phyloP scores from a whole-genome alignment of 2,113 vertebrate genomes.

The Catagonus wagneri region DNA sequence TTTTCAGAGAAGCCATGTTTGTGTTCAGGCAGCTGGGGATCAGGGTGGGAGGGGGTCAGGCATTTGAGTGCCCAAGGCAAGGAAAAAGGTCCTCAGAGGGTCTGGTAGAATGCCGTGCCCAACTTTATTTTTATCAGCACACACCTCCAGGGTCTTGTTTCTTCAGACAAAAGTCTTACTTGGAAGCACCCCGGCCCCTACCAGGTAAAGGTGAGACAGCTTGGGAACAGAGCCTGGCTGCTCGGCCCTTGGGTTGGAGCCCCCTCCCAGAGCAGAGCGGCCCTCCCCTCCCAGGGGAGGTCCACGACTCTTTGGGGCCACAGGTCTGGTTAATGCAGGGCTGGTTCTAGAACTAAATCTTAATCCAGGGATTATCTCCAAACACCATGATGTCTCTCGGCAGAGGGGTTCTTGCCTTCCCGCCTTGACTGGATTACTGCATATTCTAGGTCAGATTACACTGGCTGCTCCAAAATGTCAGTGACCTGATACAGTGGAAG shows the following conservation, averaged over 20 bases:
- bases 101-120: background rate
- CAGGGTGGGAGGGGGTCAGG: background rate
- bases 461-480: background rate
- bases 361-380: background rate
- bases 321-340: background rate
- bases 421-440: background rate
- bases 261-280: accelerated
- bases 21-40: no score
- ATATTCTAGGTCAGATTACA: background rate
- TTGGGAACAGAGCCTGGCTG: background rate
- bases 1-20: background rate
- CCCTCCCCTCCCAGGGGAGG: background rate
- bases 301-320: accelerated
- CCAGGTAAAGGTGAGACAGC: background rate
- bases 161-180: background rate
- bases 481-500: accelerated
- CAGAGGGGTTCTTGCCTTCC: background rate
- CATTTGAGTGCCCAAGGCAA: background rate
- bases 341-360: background rate
- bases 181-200: background rate
- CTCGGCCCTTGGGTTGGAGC: accelerated
- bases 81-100: background rate
- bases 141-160: background rate
- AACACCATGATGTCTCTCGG: background rate
- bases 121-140: background rate